A percentile compares a stretch with the other conserved stretches of the same genome.
Evolutionary conservation across 2,888 invertebrate genomes (phyloP).

Genomic region (Pristionchus mayeri): DNA sequence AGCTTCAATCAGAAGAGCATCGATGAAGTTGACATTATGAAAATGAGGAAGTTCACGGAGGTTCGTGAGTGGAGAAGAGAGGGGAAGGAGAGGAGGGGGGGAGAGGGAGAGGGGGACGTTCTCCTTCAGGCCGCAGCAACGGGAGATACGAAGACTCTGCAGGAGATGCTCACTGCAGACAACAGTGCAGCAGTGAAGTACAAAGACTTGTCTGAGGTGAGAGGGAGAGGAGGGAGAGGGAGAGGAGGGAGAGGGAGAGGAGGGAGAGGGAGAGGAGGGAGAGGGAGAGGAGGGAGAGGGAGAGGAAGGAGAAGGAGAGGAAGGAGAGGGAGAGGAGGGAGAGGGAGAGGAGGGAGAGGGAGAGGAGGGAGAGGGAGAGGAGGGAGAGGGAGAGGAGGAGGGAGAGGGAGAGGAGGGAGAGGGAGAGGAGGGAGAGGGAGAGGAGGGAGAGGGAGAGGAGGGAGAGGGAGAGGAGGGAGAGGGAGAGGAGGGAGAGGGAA

Average conservation of each 20-base stretch:
- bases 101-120: not conserved
- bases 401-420: not conserved
- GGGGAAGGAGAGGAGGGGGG: not conserved
- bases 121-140: not conserved
- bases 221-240: not conserved
- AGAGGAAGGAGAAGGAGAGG: not conserved
- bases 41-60: constrained; percentile 36
- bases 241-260: constrained; percentile 3
- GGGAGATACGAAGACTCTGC: no score
- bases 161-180: not conserved
- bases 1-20: constrained; percentile 31
- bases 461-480: not conserved
- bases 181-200: not conserved
- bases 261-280: not conserved
- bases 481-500: constrained; percentile 30
- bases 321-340: not conserved
- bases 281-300: not conserved
- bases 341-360: not conserved
- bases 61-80: not conserved
- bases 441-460: not conserved
- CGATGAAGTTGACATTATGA: constrained; percentile 13
- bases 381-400: not conserved
- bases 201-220: not conserved
- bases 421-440: not conserved
- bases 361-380: not conserved